These are phyloP conservation scores for Dromiciops gliroides DNA, from an alignment of 2,113 vertebrate species.

Conservation along the genomic window DNA sequence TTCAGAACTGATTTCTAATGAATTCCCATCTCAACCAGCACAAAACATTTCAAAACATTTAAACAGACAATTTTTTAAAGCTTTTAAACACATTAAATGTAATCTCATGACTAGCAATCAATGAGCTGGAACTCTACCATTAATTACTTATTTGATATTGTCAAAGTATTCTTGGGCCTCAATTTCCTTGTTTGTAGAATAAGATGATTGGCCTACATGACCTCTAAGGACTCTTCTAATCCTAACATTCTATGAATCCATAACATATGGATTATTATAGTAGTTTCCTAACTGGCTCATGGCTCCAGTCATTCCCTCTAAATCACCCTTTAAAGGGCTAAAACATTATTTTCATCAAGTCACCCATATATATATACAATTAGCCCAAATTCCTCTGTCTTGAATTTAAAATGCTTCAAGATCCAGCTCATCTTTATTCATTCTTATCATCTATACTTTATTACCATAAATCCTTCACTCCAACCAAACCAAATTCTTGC, in stretches of 20 bases:
- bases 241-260: neutral
- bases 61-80: neutral
- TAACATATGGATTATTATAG: neutral
- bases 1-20: neutral
- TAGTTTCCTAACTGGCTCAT: neutral
- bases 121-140: neutral
- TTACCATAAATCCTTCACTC: neutral
- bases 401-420: neutral
- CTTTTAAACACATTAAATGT: neutral
- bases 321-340: neutral
- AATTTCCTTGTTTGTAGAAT: conserved; percentile 19
- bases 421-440: neutral
- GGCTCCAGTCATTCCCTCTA: neutral
- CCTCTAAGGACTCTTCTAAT: neutral
- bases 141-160: neutral
- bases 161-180: neutral
- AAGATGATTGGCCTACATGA: neutral
- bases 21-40: neutral
- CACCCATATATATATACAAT: neutral
- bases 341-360: neutral
- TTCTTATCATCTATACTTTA: neutral
- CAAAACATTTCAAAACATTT: conserved; percentile 12
- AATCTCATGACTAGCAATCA: conserved; percentile 4
- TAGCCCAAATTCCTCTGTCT: neutral
- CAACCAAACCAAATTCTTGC: neutral